Evolutionary conservation across 2,888 invertebrate species (phyloP), one percentile per base, ranked within the genome.

Genomic region (Phyto melanocephala): DNA sequence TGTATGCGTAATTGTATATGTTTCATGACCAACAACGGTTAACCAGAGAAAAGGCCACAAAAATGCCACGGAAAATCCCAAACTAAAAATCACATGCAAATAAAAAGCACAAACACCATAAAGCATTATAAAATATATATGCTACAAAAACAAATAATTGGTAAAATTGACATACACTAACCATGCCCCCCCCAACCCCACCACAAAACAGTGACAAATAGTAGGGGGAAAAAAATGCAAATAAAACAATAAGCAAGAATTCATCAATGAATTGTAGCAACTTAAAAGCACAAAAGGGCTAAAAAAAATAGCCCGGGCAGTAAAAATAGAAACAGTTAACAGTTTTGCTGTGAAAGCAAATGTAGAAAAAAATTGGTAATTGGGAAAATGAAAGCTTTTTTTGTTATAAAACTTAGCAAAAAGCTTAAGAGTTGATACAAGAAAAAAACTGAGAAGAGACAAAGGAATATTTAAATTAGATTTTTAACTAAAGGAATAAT

Each of bases 1-100:
- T 75, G 56, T 77, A 56, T 68, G 79, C 45, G 78, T 75, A 79
- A 79, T 79, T 82, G 75, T 82, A 75, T 82, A 63, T 71, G 75
- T 62, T 79, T 79, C 56, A 74, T 86, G 86, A 88, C 90, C 89
- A 90, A 89, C 89, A 88, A 89, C 87, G 90, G 89, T 89, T 88
- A 89, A 89, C 90, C 90, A 89, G 86, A 89, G 86, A 87, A 88
- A 88, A 89, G 89, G 89, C 89, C 90, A 87, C 90, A 90, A 89
- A 89, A 89, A 87, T 87, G 89, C 90, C 90, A 88, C 88, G 60
- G 86, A 88, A 89, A 90, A 88, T 88, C 86, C 88, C 88, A 88
- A 89, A 90, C 90, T 90, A 90, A 90, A 89, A 89, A 88, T 86
- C 85, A 87, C 86, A 86, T 86, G 85, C 15, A 74, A 72, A 56